Percentiles rank a stretch among this genome's conserved stretches.
Conservation (phyloP, 2,888 invertebrate species). For the Torymus texanus region DNA sequence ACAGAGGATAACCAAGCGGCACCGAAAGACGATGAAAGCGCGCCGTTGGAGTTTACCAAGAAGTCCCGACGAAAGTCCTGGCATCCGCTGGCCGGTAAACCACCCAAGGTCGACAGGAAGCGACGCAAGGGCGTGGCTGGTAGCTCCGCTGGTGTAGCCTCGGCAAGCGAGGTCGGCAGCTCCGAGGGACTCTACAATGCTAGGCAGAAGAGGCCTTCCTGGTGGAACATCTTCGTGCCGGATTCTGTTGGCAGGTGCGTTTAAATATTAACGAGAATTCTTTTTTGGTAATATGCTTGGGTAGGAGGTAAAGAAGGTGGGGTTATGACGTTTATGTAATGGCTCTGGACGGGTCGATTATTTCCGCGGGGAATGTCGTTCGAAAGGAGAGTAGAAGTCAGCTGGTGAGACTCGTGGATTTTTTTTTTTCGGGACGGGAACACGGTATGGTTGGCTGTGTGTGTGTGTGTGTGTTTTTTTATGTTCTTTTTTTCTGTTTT, state of each 20-base stretch:
- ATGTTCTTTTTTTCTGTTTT: too few species aligned
- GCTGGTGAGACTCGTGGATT: too few species aligned
- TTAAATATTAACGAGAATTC: too few species aligned
- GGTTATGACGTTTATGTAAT: too few species aligned
- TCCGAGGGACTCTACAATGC: conserved; percentile 74
- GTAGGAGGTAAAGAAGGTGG: too few species aligned
- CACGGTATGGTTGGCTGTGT: too few species aligned
- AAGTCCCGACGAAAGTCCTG: conserved; percentile 81
- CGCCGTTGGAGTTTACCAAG: conserved; percentile 67
- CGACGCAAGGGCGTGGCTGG: conserved; percentile 77
- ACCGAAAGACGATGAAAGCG: conserved; percentile 6
- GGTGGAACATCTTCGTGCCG: conserved; percentile 93
- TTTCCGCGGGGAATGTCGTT: too few species aligned
- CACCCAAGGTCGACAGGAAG: conserved; percentile 71
- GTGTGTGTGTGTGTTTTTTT: too few species aligned
- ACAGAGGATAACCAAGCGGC: conserved; percentile 9
- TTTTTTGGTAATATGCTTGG: too few species aligned
- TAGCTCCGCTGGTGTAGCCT: conserved; percentile 65
- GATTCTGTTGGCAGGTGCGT: conserved; percentile 76
- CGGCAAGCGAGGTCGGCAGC: conserved; percentile 76
- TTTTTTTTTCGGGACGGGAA: too few species aligned
- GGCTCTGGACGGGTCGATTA: too few species aligned
- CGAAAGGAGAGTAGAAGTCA: too few species aligned
- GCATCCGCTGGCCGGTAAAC: conserved; percentile 74
- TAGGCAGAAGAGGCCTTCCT: conserved; percentile 86